Evolutionary conservation across 2,797 vertebrate genomes (phyloP), one percentile per base, ranked within the genome.

Genomic region (Diceros bicornis): DNA sequence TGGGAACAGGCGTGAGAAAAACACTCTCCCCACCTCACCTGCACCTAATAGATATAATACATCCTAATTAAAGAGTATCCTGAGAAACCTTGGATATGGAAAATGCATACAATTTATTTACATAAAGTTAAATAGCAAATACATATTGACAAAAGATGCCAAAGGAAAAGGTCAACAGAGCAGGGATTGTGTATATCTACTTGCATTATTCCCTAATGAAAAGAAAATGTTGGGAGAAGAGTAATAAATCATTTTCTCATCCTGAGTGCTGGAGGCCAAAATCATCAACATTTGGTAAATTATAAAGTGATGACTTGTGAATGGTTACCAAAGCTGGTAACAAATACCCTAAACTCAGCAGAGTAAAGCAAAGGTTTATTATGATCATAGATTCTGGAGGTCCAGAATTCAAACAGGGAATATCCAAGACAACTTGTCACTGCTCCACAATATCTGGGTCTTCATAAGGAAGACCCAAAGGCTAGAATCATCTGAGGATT

Each of bases 171-270:
- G 64, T 81, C 27, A 84, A 16, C 12, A 57, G 23, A 72, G 41
- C 32, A 84, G 52, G 29, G 27, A 88, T 6, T 72, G 1, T 72
- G 41, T 90, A 23, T 6, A 41, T 77, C 6, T 88, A n/a, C 77
- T 92, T 91, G 37, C 1, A 4, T 2, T 82, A 89, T 82, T 85
- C 77, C 75, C 93, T 55, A 72, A 66, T 7, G 74, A 91, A 97
- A 95, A 94, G n/a, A 87, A 96, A 96, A 75, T 4, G 4, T 47
- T 68, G 9, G 62, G 89, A 55, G 96, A 71, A 55, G 32, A 93
- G 94, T 71, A 32, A 94, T 96, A 95, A 95, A 98, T 97, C 62
- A 83, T 44, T 41, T 52, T 79, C 77, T 89, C 61, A 1, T 72
- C 92, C 96, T 93, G 66, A 97, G 92, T 27, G 75, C 69, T 0